Conservation (phyloP, 2,797 vertebrate genomes). For the Limosa lapponica region DNA sequence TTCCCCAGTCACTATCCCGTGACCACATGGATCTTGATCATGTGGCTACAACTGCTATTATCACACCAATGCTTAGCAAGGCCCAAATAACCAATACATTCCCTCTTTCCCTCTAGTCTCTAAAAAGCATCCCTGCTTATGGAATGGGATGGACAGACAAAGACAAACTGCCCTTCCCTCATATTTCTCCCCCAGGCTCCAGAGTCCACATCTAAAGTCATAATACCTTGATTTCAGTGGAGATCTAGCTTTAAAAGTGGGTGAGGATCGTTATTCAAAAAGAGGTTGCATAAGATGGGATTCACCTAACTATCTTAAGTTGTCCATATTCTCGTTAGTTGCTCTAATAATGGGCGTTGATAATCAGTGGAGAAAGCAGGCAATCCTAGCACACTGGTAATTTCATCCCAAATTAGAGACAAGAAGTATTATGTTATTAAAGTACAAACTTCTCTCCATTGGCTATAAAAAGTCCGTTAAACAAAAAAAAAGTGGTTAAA, state of each 20-base stretch:
- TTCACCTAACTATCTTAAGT: background rate
- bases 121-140: background rate
- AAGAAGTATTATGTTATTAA: background rate
- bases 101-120: background rate
- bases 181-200: background rate
- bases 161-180: background rate
- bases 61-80: background rate
- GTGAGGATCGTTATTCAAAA: background rate
- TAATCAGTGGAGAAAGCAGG: background rate
- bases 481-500: background rate
- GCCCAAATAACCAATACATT: background rate
- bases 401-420: background rate
- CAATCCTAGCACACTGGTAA: background rate
- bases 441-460: background rate
- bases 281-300: background rate
- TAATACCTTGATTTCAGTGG: background rate
- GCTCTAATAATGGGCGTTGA: background rate
- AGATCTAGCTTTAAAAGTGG: background rate
- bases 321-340: no score
- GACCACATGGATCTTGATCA: background rate
- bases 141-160: rapidly evolving
- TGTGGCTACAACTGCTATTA: background rate
- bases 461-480: background rate
- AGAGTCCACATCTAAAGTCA: background rate
- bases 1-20: background rate